Conservation (phyloP, 2,113 vertebrate species). For the Phrynosoma platyrhinos region DNA sequence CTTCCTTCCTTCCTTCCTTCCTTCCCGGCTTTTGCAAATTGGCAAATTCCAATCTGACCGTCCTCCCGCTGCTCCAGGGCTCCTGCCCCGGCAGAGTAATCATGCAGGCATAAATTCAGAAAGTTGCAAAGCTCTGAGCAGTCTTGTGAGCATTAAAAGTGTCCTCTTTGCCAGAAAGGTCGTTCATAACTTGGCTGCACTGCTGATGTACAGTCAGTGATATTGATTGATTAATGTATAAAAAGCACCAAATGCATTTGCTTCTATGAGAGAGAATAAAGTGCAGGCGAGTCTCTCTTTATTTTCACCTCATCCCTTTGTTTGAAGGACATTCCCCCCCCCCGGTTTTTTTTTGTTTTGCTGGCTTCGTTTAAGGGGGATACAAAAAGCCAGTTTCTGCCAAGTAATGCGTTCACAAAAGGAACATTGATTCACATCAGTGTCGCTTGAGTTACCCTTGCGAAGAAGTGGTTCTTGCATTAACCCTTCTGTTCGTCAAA, state of each 20-base stretch:
- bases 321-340: slow-evolving; percentile 88
- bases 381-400: slow-evolving; percentile 95
- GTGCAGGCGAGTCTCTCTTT: slow-evolving; percentile 87
- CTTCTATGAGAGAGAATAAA: slow-evolving; percentile 95
- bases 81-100: slow-evolving; percentile 88
- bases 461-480: slow-evolving; percentile 91
- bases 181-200: slow-evolving; percentile 98
- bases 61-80: slow-evolving; percentile 81
- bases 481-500: slow-evolving; percentile 83
- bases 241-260: slow-evolving; percentile 99
- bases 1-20: too few relatives aligned
- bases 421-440: slow-evolving; percentile 96
- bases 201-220: slow-evolving; percentile 98
- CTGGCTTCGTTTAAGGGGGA: slow-evolving; percentile 90
- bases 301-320: slow-evolving; percentile 97
- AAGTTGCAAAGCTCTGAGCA: slow-evolving; percentile 94
- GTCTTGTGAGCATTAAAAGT: slow-evolving; percentile 95
- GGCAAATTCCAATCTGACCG: slow-evolving; percentile 83
- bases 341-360: slow-evolving; percentile 78
- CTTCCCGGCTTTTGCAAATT: slow-evolving; percentile 74
- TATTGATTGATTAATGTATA: slow-evolving; percentile 99
- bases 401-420: slow-evolving; percentile 96
- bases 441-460: slow-evolving; percentile 95
- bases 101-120: slow-evolving; percentile 89
- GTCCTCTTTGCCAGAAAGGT: slow-evolving; percentile 98